Conservation (phyloP, 2,113 vertebrate species). For the Rhea americana region DNA sequence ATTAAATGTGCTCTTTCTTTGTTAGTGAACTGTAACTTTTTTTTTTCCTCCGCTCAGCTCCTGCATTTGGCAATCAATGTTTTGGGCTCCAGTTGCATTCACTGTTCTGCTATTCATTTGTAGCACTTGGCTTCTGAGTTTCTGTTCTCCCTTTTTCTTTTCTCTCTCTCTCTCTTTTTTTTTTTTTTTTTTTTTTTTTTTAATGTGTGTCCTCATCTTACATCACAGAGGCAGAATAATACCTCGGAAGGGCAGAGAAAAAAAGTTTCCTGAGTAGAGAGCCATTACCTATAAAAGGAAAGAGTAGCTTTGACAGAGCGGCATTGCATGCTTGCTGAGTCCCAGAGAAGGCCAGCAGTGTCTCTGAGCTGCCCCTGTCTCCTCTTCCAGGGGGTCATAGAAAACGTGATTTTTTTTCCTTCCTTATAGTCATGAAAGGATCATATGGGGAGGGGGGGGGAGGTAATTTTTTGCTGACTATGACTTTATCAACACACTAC, state of each 20-base stretch:
- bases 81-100: not conserved
- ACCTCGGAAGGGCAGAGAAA: not conserved
- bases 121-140: not conserved
- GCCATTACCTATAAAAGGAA: not conserved
- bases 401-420: not conserved
- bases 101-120: not conserved
- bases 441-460: not conserved
- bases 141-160: not conserved
- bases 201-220: not conserved
- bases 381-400: not conserved
- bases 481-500: not conserved
- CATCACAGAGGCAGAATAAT: not conserved
- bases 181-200: not conserved
- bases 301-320: not conserved
- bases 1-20: not conserved
- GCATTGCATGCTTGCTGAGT: not conserved
- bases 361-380: not conserved
- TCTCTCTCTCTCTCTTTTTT: not conserved
- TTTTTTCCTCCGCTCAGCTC: not conserved
- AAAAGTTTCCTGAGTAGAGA: not conserved
- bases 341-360: not conserved
- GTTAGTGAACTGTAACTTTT: constrained; percentile 1
- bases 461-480: not conserved
- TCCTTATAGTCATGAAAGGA: rapidly evolving
- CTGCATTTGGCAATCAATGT: not conserved